phyloP scores from a whole-genome alignment of 2,797 vertebrate species.

The Argyrosomus regius region DNA sequence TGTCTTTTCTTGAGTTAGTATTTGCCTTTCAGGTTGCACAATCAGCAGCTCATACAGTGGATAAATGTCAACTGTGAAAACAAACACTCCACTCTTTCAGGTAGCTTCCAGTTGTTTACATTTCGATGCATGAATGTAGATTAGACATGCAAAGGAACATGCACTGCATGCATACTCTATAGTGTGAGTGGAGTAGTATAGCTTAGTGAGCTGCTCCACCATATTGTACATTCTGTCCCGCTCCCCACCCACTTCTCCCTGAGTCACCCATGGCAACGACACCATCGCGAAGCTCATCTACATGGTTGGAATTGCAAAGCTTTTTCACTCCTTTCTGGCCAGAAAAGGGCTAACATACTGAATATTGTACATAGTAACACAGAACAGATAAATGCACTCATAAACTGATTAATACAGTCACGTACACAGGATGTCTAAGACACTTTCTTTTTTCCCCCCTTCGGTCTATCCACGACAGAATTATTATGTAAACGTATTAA shows the following conservation, averaged over 20 bases:
- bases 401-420: slow-evolving; percentile 11
- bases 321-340: slow-evolving; percentile 20
- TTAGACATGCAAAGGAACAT: background rate
- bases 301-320: slow-evolving; percentile 21
- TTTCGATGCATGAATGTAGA: background rate
- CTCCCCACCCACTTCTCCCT: slow-evolving; percentile 17
- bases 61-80: background rate
- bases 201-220: background rate
- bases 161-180: background rate
- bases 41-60: slow-evolving; percentile 1
- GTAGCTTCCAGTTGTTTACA: background rate
- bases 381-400: background rate
- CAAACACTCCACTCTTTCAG: background rate
- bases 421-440: background rate
- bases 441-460: background rate
- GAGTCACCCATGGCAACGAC: slow-evolving; percentile 59
- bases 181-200: background rate
- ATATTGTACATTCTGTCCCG: slow-evolving; percentile 46
- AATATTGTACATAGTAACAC: background rate
- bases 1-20: slow-evolving; percentile 19
- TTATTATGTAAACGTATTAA: background rate
- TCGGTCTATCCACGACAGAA: background rate
- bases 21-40: slow-evolving; percentile 27
- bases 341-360: background rate
- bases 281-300: slow-evolving; percentile 9